Base-by-base conservation (phyloP, 2,113 vertebrate species). In the Tyto alba region DNA sequence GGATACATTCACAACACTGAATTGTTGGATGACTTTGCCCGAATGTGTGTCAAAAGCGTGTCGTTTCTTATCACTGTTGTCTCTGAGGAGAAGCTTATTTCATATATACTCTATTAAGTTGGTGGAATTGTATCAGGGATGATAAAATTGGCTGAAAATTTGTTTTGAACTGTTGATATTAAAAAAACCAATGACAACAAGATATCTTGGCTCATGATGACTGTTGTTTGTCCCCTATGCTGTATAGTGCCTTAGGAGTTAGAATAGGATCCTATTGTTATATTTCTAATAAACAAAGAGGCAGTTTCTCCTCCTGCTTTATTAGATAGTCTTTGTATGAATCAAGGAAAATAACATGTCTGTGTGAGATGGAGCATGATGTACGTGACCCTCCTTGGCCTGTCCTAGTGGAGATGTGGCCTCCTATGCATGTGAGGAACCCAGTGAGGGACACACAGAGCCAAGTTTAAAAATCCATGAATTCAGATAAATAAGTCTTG, bases 221-320 rank as follows among this genome's bases (percentile, higher is more conserved):
- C 50, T 43, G 27, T 40, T 93, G 67, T 84, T 90, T 90, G 72
- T 83, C 50, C 64, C 87, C 57, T 17, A 1, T 36, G 68, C 76
- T 72, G 36, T 53, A 38, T 19, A 53, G 26, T n/a, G 68, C 67
- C 90, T 62, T 0, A 0, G 53, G 77, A 16, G 73, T 83, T 47
- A 64, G 83, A 81, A 94, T 13, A 94, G 72, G 72, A 84, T 68
- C 17, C 85, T 29, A 48, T 95, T 96, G 92, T 96, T 96, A 47
- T 29, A 9, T 50, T 86, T 85, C 85, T 43, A 73, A 55, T 23
- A 63, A 86, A 96, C 96, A 96, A 91, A 93, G 93, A 56, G 68
- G 47, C 85, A 50, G 52, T 78, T 94, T 94, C 88, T 96, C n/a
- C 83, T 88, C 43, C 21, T 9, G 59, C 67, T 30, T 57, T 34